phyloP scores from a whole-genome alignment of 1,140 invertebrate genomes.

The Diachasmimorpha longicaudata region DNA sequence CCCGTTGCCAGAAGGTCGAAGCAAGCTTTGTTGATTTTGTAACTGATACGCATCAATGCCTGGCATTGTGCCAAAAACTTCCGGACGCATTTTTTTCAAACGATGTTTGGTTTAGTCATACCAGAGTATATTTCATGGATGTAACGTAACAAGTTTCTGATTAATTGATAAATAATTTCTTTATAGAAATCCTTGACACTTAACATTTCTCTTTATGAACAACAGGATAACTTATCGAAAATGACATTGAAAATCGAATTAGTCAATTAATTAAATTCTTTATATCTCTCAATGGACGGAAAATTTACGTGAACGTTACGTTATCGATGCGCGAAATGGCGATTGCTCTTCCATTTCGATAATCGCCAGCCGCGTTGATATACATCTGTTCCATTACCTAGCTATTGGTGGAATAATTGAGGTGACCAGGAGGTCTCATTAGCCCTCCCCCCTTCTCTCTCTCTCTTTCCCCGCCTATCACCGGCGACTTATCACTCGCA shows the following conservation, averaged over 20 bases:
- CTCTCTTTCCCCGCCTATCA: not conserved
- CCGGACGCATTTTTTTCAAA: not conserved
- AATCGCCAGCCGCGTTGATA: not conserved
- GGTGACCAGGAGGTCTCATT: not conserved
- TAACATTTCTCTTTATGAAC: no score
- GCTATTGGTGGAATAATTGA: not conserved
- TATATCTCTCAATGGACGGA: no score
- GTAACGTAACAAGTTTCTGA: no score
- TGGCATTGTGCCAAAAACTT: slow-evolving; percentile 38
- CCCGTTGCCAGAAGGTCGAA: slow-evolving; percentile 10
- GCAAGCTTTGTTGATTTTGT: slow-evolving; percentile 45
- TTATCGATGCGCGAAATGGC: not conserved
- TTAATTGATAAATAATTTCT: no score
- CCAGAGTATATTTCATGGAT: no score
- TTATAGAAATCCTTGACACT: no score
- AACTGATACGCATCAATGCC: slow-evolving; percentile 51
- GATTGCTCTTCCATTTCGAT: not conserved
- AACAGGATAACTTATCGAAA: no score
- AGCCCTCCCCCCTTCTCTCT: not conserved
- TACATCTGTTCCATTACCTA: not conserved
- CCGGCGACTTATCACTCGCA: not conserved
- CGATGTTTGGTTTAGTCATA: not conserved
- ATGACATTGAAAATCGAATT: no score
- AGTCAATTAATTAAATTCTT: no score
- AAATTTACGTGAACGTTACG: not conserved